These are phyloP conservation scores for Dermochelys coriacea DNA, from an alignment of 2,797 vertebrate genomes.

Conservation along the genomic window DNA sequence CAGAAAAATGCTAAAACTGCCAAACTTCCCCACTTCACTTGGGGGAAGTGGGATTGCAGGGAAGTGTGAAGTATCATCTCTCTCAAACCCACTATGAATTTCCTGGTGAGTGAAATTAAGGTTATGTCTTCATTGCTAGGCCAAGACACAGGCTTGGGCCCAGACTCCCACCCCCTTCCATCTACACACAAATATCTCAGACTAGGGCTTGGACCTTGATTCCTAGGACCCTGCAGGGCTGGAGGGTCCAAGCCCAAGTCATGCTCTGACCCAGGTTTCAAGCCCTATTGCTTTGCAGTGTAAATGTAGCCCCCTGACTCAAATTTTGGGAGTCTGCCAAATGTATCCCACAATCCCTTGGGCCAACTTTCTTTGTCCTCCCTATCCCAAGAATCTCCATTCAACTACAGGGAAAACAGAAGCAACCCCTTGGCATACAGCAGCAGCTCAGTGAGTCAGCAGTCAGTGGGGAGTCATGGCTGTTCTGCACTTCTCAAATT, in stretches of 20 bases:
- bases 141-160: not conserved
- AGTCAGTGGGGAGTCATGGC: not conserved
- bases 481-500: not conserved
- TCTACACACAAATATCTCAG: not conserved
- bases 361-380: not conserved
- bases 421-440: not conserved
- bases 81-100: not conserved
- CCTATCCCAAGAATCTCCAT: not conserved
- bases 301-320: not conserved
- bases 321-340: not conserved
- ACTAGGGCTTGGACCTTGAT: not conserved
- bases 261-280: not conserved
- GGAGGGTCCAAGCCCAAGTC: not conserved
- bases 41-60: not conserved
- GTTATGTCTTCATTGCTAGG: not conserved
- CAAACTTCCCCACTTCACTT: not conserved
- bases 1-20: not conserved
- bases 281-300: not conserved
- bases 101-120: not conserved
- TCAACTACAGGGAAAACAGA: not conserved
- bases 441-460: not conserved
- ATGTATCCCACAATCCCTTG: not conserved
- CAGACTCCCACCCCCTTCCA: too few relatives aligned
- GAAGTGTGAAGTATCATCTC: not conserved
- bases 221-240: not conserved